A percentile compares a stretch with the other conserved stretches of the same genome.
Evolutionary conservation across 2,113 vertebrate species (phyloP).

Genomic region (Microcebus murinus): DNA sequence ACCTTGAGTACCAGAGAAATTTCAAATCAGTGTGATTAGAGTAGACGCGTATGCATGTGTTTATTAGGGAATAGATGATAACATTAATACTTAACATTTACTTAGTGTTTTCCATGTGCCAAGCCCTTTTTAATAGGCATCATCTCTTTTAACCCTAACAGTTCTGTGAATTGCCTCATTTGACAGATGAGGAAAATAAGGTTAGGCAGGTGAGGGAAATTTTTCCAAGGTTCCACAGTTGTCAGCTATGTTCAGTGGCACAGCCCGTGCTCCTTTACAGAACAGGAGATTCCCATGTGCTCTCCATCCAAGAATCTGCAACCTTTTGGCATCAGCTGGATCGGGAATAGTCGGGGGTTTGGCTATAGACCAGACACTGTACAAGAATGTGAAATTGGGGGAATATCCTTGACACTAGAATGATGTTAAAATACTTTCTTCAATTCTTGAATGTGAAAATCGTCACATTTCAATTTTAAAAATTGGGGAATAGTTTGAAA

Average conservation of each 20-base stretch:
- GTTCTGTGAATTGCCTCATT: neutral
- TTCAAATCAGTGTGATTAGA: constrained; percentile 5
- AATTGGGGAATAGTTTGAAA: neutral
- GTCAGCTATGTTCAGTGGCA: neutral
- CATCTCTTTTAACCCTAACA: neutral
- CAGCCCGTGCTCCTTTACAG: neutral
- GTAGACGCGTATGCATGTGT: neutral
- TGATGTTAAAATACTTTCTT: neutral
- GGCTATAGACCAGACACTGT: neutral
- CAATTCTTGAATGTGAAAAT: neutral
- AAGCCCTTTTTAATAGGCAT: neutral
- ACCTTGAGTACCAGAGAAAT: constrained; percentile 33
- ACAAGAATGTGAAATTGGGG: neutral
- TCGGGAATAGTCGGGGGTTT: neutral
- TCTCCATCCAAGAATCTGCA: neutral
- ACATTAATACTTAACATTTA: neutral
- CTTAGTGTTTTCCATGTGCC: neutral
- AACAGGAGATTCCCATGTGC: neutral
- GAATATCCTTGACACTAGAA: neutral
- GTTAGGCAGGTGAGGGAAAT: neutral
- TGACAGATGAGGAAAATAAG: neutral
- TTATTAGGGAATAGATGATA: neutral
- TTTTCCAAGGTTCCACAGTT: neutral
- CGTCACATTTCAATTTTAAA: neutral
- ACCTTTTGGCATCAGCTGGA: neutral